Evolutionary conservation across 1,140 invertebrate species (phyloP), one percentile per base, ranked within the genome.

Genomic region (Drosophila micromelanica): DNA sequence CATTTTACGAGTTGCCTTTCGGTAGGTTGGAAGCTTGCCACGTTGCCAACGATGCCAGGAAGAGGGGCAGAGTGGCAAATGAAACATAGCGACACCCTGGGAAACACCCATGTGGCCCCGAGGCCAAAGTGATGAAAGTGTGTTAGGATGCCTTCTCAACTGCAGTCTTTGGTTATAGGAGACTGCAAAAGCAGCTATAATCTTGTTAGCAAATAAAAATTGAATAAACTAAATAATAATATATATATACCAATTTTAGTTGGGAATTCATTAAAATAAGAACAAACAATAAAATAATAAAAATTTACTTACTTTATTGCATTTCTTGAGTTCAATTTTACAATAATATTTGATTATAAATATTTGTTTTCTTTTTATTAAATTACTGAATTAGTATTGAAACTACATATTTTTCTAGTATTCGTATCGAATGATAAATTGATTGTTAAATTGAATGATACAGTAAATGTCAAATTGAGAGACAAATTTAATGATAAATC

Each of bases 1-100:
- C 82, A 87, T 87, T 86, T 87, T 87, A 87, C 82, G 82, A 89
- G 82, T 63, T 73, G 78, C 84, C 71, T 76, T 73, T 77, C 75
- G 74, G 27, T 71, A 56, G 75, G 15, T 78, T 82, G 79, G 81
- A 87, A 75, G 74, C 64, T 72, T 85, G 81, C 78, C 81, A 87
- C 74, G 74, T 59, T 74, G 20, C 52, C 61, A 59, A 27, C 27
- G 27, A 27, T 6, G 27, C 0, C 7, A 0, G 8, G 8, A 2
- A 35, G 8, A 6, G 8, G 8, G 32, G 7, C 1, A 2, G 7
- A 32, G 30, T 32, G 27, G 65, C 51, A 56, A 17, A 11, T 42
- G 54, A 27, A 67, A 13, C 63, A 57, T 6, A 17, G 27, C 27
- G 46, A 67, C 40, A 64, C 63, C 27, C 55, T 48, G 63, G 63